A percentile compares a stretch with the other conserved stretches of the same genome.
Evolutionary conservation across 2,888 invertebrate species (phyloP).

Genomic region (Cancer borealis): DNA sequence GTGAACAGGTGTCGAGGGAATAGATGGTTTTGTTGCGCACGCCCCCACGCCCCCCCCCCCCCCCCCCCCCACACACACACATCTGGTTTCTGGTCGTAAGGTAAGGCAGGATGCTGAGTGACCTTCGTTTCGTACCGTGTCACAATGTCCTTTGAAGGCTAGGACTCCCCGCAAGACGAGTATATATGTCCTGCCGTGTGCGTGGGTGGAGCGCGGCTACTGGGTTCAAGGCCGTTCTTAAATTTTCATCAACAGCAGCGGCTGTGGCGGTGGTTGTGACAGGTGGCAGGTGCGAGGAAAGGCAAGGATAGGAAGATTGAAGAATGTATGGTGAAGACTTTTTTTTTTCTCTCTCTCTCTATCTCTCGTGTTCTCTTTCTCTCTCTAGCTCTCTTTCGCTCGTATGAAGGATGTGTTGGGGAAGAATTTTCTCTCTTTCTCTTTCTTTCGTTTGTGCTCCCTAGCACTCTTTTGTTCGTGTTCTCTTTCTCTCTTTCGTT

Average conservation of each 20-base stretch:
- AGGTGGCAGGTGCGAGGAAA: background rate
- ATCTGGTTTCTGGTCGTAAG: background rate
- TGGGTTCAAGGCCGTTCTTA: background rate
- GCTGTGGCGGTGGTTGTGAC: too few species aligned
- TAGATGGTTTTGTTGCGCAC: too few species aligned
- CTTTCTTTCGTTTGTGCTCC: too few species aligned
- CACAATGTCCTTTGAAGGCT: background rate
- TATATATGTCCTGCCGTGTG: background rate
- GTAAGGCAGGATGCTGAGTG: background rate
- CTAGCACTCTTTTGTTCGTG: too few species aligned
- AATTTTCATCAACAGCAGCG: background rate
- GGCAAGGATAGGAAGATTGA: background rate
- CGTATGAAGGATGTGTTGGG: too few species aligned
- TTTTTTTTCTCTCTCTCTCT: background rate
- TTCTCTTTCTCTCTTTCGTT: background rate
- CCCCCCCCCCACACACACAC: background rate
- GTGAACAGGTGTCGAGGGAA: too few species aligned
- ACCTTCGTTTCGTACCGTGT: background rate
- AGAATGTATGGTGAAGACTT: too few species aligned
- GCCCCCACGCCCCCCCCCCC: background rate
- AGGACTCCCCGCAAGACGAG: background rate
- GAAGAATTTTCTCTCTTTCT: too few species aligned
- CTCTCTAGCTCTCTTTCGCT: background rate
- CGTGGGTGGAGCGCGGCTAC: background rate
- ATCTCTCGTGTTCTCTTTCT: background rate